Conservation (phyloP, 2,113 vertebrate species). For the Rhynchopsitta pachyrhyncha region DNA sequence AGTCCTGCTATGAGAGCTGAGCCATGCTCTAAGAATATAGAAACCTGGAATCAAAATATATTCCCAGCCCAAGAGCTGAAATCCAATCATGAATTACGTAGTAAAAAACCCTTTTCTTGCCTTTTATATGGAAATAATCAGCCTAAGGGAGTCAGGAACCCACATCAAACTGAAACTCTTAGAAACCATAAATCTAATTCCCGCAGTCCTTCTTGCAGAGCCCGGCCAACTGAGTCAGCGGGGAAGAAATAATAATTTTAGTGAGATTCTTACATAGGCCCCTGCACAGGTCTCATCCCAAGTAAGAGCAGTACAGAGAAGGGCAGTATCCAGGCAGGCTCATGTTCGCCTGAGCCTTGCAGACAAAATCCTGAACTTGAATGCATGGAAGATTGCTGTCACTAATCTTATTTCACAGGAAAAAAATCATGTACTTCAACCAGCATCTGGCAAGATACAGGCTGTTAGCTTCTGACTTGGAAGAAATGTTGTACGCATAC, state of each 20-base stretch:
- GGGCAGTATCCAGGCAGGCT: neutral
- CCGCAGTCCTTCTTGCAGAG: neutral
- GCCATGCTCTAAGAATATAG: neutral
- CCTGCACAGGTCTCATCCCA: neutral
- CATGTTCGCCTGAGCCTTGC: neutral
- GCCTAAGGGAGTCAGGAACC: neutral
- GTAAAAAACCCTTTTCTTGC: neutral
- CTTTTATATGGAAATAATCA: neutral
- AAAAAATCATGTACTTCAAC: neutral
- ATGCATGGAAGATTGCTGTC: slow-evolving; percentile 56
- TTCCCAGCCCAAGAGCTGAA: neutral
- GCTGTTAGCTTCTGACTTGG: neutral
- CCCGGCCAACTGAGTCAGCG: neutral
- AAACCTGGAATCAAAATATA: neutral
- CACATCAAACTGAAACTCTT: neutral
- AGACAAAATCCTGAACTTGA: slow-evolving; percentile 38
- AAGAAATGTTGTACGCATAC: neutral
- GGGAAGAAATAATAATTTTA: neutral
- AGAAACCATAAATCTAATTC: neutral
- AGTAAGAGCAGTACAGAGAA: neutral
- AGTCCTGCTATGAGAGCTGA: neutral
- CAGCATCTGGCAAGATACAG: slow-evolving; percentile 21
- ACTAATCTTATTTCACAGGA: slow-evolving; percentile 55
- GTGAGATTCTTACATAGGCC: neutral
- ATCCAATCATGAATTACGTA: neutral